Percentiles rank a stretch among this genome's conserved stretches.
These are phyloP conservation scores for Peromyscus californicus DNA, from an alignment of 2,113 vertebrate genomes.

Conservation along the genomic window DNA sequence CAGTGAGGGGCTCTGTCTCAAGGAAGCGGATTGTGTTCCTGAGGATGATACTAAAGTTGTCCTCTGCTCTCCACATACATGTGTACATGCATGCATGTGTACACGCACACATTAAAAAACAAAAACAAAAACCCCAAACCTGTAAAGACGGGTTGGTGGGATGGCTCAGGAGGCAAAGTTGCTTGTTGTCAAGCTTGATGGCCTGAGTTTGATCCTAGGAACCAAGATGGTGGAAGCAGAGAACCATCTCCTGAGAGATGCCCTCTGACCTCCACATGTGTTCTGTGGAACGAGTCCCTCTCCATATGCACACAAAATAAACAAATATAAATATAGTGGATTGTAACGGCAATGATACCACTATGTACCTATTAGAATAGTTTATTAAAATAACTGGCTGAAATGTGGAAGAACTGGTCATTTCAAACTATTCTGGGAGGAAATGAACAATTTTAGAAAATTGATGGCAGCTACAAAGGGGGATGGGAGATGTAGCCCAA, in stretches of 20 bases:
- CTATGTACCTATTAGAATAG: not conserved
- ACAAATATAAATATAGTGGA: not conserved
- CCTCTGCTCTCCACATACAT: not conserved
- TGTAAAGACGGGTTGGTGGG: not conserved
- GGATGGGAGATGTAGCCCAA: not conserved
- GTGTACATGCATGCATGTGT: not conserved
- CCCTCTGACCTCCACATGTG: not conserved
- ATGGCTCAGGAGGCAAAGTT: not conserved
- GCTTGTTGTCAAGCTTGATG: not conserved
- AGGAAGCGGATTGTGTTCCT: not conserved
- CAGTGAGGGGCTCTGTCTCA: not conserved
- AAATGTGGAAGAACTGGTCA: not conserved
- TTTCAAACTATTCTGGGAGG: not conserved
- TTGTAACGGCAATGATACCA: not conserved
- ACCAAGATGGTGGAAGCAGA: not conserved
- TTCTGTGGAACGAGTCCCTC: not conserved
- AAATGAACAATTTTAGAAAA: not conserved
- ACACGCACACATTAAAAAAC: not conserved
- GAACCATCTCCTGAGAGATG: not conserved
- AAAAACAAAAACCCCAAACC: not conserved
- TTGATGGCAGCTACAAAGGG: not conserved
- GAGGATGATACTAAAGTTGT: not conserved
- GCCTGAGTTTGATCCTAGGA: not conserved
- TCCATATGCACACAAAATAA: not conserved
- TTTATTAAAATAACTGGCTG: not conserved